Base-by-base conservation (phyloP, 2,888 invertebrate genomes). In the Zaprionus obscuricornis region DNA sequence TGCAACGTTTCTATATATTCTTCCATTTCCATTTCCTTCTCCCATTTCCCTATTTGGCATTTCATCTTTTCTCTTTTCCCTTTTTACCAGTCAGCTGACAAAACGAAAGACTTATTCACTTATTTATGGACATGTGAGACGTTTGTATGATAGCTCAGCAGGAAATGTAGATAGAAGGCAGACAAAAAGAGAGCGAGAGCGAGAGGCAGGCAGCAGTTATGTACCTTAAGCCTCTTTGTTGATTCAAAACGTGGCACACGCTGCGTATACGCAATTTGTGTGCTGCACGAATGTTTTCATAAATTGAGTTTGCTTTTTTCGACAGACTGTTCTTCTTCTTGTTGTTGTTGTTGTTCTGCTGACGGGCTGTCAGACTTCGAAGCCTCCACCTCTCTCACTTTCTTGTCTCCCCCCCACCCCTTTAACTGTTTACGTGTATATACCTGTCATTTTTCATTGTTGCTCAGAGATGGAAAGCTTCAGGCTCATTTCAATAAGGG, bases 301-400 rank as follows among this genome's bases (percentile, higher is more conserved):
- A 79, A 83, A 79, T 79, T 83, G 81, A 70, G 76, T 73, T 85
- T 84, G 77, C 81, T 72, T 72, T 77, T 72, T 75, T 75, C 74
- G 70, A 77, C 85, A 73, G 74, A n/a, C n/a, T n/a, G n/a, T n/a
- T n/a, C n/a, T n/a, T n/a, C 69, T 63, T 55, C 29, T 45, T 68
- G 59, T 7, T 10, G 10, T 63, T 47, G 47, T 24, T 24, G 27
- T 37, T 46, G 26, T 3, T 36, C 20, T 24, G 33, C n/a, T 36
- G 45, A 29, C n/a, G 59, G 67, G 67, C 59, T 72, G 73, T 36
- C 40, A 59, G 26, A n/a, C 34, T 33, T 18, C 13, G 18, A 24
- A 27, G 14, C 3, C 0, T 7, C 5, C 16, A 1, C 7, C 5
- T 10, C 26, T 1, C 3, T n/a, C n/a, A n/a, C n/a, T n/a, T n/a